Conservation (phyloP, 2,888 invertebrate genomes). For the Emmelina monodactyla region DNA sequence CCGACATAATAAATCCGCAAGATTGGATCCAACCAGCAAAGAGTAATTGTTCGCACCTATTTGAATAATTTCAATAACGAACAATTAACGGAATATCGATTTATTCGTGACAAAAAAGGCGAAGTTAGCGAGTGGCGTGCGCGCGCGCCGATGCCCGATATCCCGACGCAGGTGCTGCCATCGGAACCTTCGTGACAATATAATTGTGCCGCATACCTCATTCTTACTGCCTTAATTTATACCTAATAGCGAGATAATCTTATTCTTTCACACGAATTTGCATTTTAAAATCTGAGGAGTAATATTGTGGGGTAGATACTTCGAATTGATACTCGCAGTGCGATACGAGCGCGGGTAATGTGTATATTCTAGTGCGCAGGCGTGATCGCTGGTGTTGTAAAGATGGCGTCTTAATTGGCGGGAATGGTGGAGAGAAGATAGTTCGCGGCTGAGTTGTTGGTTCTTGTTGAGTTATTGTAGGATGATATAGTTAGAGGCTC, state of each 20-base stretch:
- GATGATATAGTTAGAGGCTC: too few species aligned
- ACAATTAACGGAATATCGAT: slow-evolving; percentile 12
- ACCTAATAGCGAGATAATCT: slow-evolving; percentile 63
- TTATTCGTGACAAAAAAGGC: slow-evolving; percentile 13
- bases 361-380: slow-evolving; percentile 30
- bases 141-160: slow-evolving; percentile 26
- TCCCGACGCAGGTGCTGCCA: slow-evolving; percentile 32
- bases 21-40: too few species aligned
- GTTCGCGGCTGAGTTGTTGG: slow-evolving; percentile 24
- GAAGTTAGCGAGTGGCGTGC: slow-evolving; percentile 27
- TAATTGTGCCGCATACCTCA: slow-evolving; percentile 59
- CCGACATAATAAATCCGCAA: too few species aligned
- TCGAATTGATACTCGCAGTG: not conserved
- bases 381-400: slow-evolving; percentile 42
- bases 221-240: slow-evolving; percentile 55
- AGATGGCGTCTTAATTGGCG: slow-evolving; percentile 46
- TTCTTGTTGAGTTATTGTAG: slow-evolving; percentile 6
- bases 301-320: slow-evolving; percentile 33
- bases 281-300: slow-evolving; percentile 50
- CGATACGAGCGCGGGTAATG: slow-evolving; percentile 17
- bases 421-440: too few species aligned
- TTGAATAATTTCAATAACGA: slow-evolving; percentile 1
- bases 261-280: slow-evolving; percentile 55
- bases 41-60: slow-evolving; percentile 17
- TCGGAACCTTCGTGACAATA: slow-evolving; percentile 53